These are phyloP conservation scores for Hapalemur alaotrensis DNA, from an alignment of 2,797 vertebrate genomes.

Conservation along the genomic window DNA sequence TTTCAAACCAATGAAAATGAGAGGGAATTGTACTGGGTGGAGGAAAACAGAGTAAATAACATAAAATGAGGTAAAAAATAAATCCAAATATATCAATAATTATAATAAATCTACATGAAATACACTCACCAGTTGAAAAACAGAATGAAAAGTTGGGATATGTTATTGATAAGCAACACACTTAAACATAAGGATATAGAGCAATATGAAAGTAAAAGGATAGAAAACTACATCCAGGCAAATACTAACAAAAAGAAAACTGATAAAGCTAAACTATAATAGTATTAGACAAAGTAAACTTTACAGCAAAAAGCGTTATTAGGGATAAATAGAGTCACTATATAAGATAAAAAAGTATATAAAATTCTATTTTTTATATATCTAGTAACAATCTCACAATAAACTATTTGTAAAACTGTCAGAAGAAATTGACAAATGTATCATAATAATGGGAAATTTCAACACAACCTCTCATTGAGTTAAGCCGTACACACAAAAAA, in stretches of 20 bases:
- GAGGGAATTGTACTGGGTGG: not conserved
- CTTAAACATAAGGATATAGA: not conserved
- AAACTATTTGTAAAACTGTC: conserved; percentile 3
- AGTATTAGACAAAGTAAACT: not conserved
- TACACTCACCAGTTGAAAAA: not conserved
- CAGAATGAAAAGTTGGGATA: not conserved
- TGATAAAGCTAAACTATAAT: not conserved
- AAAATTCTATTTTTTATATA: not conserved
- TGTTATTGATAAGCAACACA: not conserved
- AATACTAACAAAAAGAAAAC: not conserved
- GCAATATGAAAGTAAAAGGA: not conserved
- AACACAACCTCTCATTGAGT: not conserved
- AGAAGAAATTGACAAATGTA: not conserved
- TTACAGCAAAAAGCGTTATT: not conserved
- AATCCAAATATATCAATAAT: not conserved
- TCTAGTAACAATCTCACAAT: not conserved
- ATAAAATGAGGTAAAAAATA: conserved; percentile 19
- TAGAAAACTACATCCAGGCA: not conserved
- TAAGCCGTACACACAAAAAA: not conserved
- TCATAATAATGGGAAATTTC: not conserved
- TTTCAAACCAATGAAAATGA: not conserved
- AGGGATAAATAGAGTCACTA: not conserved
- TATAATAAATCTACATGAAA: not conserved
- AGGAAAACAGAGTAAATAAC: not conserved
- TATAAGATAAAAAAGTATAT: not conserved